A percentile compares a stretch with the other conserved stretches of the same genome.
Evolutionary conservation across 2,797 vertebrate genomes (phyloP).

Genomic region (Gymnothorax javanicus): DNA sequence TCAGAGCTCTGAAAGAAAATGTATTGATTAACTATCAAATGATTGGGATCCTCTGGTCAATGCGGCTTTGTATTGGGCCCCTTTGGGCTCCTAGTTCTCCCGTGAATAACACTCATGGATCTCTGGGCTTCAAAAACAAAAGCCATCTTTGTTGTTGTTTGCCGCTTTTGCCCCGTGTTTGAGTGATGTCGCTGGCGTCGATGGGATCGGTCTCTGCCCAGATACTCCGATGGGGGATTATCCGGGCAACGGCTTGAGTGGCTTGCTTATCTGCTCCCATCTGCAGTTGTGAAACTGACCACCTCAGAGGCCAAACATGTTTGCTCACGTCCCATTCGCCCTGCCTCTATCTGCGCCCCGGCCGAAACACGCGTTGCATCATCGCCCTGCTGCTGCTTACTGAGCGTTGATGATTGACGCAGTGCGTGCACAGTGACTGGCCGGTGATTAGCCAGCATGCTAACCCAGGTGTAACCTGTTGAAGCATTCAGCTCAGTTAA

Average conservation of each 20-base stretch:
- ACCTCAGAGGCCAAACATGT: slow-evolving; percentile 17
- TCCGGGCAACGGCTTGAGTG: slow-evolving; percentile 14
- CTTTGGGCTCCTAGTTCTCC: slow-evolving; percentile 68
- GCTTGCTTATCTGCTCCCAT: slow-evolving; percentile 11
- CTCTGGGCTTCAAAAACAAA: slow-evolving; percentile 70
- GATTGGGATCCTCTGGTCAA: slow-evolving; percentile 76
- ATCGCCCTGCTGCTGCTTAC: not conserved
- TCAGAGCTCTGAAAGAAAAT: slow-evolving; percentile 68
- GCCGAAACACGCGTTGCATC: not conserved
- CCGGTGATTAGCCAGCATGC: slow-evolving; percentile 49
- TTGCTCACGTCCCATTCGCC: not conserved
- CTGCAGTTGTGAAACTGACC: slow-evolving; percentile 12
- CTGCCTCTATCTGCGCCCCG: not conserved
- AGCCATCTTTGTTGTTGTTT: slow-evolving; percentile 62
- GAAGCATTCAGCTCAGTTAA: slow-evolving; percentile 82
- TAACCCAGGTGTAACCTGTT: slow-evolving; percentile 72
- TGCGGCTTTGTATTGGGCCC: slow-evolving; percentile 70
- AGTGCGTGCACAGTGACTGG: not conserved
- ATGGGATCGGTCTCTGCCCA: slow-evolving; percentile 7
- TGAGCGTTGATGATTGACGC: not conserved
- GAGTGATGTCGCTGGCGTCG: slow-evolving; percentile 15
- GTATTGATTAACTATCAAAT: slow-evolving; percentile 82
- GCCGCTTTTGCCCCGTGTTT: slow-evolving; percentile 12
- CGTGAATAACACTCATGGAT: slow-evolving; percentile 71
- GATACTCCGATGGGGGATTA: slow-evolving; percentile 20